Evolutionary conservation across 2,113 vertebrate species (phyloP), one percentile per base, ranked within the genome.

Genomic region (Eolophus roseicapilla): DNA sequence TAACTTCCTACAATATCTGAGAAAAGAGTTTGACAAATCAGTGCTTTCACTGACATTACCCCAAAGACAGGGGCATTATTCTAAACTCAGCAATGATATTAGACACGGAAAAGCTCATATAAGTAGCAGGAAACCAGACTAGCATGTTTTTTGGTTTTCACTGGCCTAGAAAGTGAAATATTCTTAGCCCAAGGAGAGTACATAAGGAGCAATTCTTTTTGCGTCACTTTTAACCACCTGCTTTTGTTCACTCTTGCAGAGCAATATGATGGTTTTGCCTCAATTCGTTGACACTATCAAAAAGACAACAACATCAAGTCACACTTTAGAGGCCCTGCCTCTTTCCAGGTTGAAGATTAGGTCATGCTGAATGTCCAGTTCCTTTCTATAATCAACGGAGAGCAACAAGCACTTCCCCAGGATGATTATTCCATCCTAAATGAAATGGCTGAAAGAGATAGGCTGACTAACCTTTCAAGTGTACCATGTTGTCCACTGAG

Each of bases 281-380:
- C 0, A 1, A 4, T 9, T 4, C 0, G 35, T 62, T 60, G 82
- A 60, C 0, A 3, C n/a, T 20, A 11, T 35, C n/a, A 60, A 18
- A 59, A 82, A 35, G 64, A 70, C 13, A 74, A 46, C 17, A 74
- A 28, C 10, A 41, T 12, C 12, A 46, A 21, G 8, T 47, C 10
- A 24, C 49, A 19, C 7, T 53, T 67, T 17, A 59, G 19, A 50
- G 0, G 0, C 3, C 6, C 33, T 35, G 21, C 13, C 4, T 73
- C 35, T 64, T 29, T 27, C 16, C 29, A 82, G 7, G 18, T 2
- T 12, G 29, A 82, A 12, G 25, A 41, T 88, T n/a, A n/a, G n/a
- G n/a, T 37, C 47, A 50, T 0, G 1, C 2, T 47, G 35, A 33
- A n/a, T 50, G 25, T 50, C 29, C 50, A 67, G 39, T 68, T 1